Evolutionary conservation across 2,113 vertebrate genomes (phyloP).

Genomic region (Mus musculus): GRCm39 chr7:39332501-39333000

Average conservation of each 20-base stretch:
- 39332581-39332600: neutral
- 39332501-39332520: neutral
- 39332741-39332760: neutral
- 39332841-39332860: neutral
- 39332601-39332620: no score
- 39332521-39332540: neutral
- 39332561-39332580: neutral
- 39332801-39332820: neutral
- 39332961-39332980: neutral
- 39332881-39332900: neutral
- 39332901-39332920: neutral
- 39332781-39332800: neutral
- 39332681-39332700: neutral
- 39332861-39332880: neutral
- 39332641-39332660: neutral
- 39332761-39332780: neutral
- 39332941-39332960: neutral
- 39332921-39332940: neutral
- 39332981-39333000: neutral
- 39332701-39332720: neutral
- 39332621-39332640: neutral
- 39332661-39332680: neutral
- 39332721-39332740: neutral
- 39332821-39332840: neutral
- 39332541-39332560: neutral